Evolutionary conservation across 1,140 invertebrate species (phyloP).

Genomic region (Palaemon carinicauda): DNA sequence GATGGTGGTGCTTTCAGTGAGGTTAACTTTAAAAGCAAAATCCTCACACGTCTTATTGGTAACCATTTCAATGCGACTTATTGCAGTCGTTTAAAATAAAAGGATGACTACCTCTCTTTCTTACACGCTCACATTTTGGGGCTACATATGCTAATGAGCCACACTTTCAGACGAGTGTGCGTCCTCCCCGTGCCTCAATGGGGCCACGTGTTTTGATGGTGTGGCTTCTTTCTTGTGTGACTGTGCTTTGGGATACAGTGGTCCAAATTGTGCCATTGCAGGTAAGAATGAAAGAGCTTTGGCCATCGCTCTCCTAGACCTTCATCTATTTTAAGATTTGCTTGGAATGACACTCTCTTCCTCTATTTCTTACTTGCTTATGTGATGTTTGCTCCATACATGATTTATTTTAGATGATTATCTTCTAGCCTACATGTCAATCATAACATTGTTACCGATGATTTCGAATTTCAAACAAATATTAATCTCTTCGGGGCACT

Average conservation of each 20-base stretch:
- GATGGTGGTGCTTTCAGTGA: too few relatives aligned
- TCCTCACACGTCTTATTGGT: too few relatives aligned
- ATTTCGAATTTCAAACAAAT: too few relatives aligned
- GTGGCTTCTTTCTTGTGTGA: conserved; percentile 61
- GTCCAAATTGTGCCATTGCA: conserved; percentile 61
- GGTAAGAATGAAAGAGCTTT: conserved; percentile 56
- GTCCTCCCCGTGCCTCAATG: conserved; percentile 58
- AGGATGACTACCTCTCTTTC: background rate
- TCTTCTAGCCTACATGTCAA: too few relatives aligned
- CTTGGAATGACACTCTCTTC: background rate
- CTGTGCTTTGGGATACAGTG: conserved; percentile 59
- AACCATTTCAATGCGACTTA: background rate
- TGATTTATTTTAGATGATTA: too few relatives aligned
- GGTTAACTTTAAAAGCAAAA: too few relatives aligned
- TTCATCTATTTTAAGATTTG: too few relatives aligned
- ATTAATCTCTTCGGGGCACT: too few relatives aligned
- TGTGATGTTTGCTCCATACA: too few relatives aligned
- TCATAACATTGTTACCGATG: too few relatives aligned
- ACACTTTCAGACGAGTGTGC: conserved; percentile 59
- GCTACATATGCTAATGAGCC: conserved; percentile 15
- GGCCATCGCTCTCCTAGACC: background rate
- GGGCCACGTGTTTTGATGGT: conserved; percentile 66
- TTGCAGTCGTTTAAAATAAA: conserved; percentile 72
- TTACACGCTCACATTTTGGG: too few relatives aligned
- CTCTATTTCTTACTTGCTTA: too few relatives aligned